These are phyloP conservation scores for Alviniconcha strummeri DNA, from an alignment of 2,888 invertebrate species.

Conservation along the genomic window DNA sequence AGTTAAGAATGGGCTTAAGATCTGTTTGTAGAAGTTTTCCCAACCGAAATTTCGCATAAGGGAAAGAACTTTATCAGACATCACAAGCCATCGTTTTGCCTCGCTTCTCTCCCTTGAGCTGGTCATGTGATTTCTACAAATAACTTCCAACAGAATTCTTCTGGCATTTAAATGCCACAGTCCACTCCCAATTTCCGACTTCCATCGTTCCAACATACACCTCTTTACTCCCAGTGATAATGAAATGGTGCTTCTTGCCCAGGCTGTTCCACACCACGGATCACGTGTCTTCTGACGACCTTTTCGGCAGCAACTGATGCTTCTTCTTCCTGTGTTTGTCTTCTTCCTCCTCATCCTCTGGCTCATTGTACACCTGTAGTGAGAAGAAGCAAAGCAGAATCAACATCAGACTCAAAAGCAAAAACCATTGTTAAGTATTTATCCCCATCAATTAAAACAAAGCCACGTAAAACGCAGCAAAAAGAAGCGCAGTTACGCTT, in stretches of 20 bases:
- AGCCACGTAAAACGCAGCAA: too few relatives aligned
- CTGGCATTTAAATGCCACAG: too few relatives aligned
- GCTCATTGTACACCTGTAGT: constrained; percentile 16
- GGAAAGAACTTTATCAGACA: too few relatives aligned
- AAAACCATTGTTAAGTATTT: not conserved
- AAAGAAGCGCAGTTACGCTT: too few relatives aligned
- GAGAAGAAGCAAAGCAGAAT: not conserved
- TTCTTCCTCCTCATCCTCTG: constrained; percentile 15
- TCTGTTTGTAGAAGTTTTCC: too few relatives aligned
- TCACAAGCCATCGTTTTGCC: too few relatives aligned
- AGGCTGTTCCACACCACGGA: not conserved
- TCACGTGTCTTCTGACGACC: constrained; percentile 16
- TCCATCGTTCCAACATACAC: not conserved
- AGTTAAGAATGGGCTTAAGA: too few relatives aligned
- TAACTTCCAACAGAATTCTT: too few relatives aligned
- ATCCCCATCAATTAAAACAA: not conserved
- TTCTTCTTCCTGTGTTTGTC: constrained; percentile 17
- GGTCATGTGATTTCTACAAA: too few relatives aligned
- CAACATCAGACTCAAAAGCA: not conserved
- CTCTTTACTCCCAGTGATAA: not conserved
- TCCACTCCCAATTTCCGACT: too few relatives aligned
- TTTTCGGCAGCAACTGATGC: constrained; percentile 9
- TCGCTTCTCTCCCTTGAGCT: too few relatives aligned
- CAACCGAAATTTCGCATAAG: too few relatives aligned
- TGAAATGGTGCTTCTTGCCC: not conserved